Evolutionary conservation across 1,140 invertebrate genomes (phyloP).

Genomic region (Drosophila sechellia): DNA sequence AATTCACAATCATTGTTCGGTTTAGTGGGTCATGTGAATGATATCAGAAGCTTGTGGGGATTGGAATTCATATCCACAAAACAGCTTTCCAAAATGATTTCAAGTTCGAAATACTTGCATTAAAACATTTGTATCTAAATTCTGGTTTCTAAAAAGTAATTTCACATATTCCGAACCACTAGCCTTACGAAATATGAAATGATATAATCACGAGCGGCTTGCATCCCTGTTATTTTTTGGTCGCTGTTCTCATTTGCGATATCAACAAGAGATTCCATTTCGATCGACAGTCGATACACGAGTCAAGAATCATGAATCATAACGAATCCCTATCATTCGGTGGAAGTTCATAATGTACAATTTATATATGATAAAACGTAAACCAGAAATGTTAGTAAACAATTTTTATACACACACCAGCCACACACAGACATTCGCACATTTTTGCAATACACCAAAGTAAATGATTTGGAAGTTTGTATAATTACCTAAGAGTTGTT

Average conservation of each 20-base stretch:
- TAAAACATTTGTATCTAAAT: not conserved
- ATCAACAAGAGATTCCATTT: constrained; percentile 84
- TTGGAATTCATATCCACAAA: no score
- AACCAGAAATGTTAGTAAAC: constrained; percentile 45
- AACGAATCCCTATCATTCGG: constrained; percentile 38
- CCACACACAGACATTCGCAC: constrained; percentile 50
- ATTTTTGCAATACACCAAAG: constrained; percentile 67
- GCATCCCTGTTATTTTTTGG: constrained; percentile 40
- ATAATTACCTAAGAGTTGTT: constrained; percentile 35
- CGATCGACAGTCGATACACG: constrained; percentile 69
- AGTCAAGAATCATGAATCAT: constrained; percentile 22
- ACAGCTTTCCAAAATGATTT: not conserved
- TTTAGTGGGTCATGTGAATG: not conserved
- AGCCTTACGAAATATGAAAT: not conserved
- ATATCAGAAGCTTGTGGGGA: not conserved
- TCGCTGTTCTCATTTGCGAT: constrained; percentile 83
- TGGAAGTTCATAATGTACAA: constrained; percentile 47
- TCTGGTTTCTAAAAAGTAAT: no score
- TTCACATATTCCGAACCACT: not conserved
- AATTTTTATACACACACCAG: constrained; percentile 62
- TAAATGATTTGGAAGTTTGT: constrained; percentile 61
- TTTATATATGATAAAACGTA: constrained; percentile 48
- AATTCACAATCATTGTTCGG: constrained; percentile 1
- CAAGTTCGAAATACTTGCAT: not conserved
- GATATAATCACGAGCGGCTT: constrained; percentile 5